A percentile compares a stretch with the other conserved stretches of the same genome.
Evolutionary conservation across 2,113 vertebrate genomes (phyloP).

Genomic region (Cephalopterus ornatus): DNA sequence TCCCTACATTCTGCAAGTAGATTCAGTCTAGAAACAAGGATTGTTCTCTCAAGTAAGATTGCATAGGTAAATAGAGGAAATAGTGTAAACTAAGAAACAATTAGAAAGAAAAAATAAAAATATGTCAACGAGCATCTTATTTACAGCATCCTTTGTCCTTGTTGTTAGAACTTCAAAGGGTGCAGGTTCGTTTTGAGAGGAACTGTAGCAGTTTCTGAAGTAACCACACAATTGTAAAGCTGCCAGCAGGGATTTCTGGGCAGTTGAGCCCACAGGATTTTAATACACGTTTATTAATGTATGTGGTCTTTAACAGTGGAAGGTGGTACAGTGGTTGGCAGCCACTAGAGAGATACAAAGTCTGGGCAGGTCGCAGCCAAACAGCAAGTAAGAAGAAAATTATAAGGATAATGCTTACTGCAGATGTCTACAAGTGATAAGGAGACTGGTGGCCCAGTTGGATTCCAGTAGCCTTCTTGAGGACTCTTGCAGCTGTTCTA

Average conservation of each 20-base stretch:
- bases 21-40: background rate
- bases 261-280: background rate
- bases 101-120: background rate
- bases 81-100: background rate
- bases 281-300: background rate
- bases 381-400: background rate
- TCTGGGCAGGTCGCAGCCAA: background rate
- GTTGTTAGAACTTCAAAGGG: background rate
- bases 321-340: background rate
- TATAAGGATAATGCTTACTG: background rate
- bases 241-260: background rate
- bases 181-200: background rate
- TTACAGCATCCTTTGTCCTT: background rate
- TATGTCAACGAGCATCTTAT: fast-evolving
- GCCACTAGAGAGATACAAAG: background rate
- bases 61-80: background rate
- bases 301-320: background rate
- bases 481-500: background rate
- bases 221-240: background rate
- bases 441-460: background rate
- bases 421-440: background rate
- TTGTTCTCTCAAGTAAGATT: background rate
- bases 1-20: background rate
- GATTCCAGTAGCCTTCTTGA: background rate
- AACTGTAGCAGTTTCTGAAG: background rate